Conservation (phyloP, 2,888 invertebrate genomes). For the Diarsia brunnea region DNA sequence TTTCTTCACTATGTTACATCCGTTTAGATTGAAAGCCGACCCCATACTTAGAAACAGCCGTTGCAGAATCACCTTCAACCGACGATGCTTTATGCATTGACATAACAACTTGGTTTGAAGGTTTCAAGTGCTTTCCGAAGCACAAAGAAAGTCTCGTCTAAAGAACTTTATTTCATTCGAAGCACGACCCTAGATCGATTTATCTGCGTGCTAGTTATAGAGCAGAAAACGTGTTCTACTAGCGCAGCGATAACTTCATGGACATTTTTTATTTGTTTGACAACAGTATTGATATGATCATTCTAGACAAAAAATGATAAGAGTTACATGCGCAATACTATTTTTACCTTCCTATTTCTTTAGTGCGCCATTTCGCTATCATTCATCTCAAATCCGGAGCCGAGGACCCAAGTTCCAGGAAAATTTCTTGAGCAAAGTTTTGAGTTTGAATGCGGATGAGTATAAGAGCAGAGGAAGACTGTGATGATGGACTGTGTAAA, state of each 20-base stretch:
- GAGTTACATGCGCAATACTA: too few species aligned
- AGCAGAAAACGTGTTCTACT: neutral
- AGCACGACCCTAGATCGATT: constrained; percentile 26
- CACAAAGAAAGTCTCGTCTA: neutral
- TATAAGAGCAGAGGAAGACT: too few species aligned
- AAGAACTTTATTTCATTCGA: constrained; percentile 16
- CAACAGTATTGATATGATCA: neutral
- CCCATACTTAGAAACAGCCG: neutral
- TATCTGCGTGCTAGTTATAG: neutral
- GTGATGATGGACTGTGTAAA: too few species aligned
- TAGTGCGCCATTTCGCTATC: too few species aligned
- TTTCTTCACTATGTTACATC: too few species aligned
- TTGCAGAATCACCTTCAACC: neutral
- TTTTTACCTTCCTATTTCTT: too few species aligned
- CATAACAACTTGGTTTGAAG: neutral
- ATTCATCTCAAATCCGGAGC: too few species aligned
- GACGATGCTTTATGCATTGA: neutral
- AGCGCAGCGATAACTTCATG: neutral
- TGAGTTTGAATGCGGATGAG: too few species aligned
- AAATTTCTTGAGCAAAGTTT: too few species aligned
- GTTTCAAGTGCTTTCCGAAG: neutral
- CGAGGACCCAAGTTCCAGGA: too few species aligned
- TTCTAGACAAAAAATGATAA: too few species aligned
- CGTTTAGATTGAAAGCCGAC: too few species aligned
- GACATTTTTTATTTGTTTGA: neutral